Evolutionary conservation across 1,140 invertebrate genomes (phyloP).

Genomic region (Pygmarrhopalites habei): DNA sequence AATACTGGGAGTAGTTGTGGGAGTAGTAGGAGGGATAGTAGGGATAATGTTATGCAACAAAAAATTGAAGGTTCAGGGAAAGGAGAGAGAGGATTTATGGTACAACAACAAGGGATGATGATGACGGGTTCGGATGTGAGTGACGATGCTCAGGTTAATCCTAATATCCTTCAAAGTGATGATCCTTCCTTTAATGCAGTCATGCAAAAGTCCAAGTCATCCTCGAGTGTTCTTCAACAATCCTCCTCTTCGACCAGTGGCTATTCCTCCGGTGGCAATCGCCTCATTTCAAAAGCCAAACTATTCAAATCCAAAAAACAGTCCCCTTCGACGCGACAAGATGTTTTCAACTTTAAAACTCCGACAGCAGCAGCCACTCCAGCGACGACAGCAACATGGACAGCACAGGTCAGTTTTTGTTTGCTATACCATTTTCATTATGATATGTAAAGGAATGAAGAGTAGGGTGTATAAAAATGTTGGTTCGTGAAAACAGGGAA

Average conservation of each 20-base stretch:
- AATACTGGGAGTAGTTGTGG: too few relatives aligned
- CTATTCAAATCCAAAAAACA: conserved; percentile 15
- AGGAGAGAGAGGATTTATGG: too few relatives aligned
- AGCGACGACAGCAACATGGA: conserved; percentile 28
- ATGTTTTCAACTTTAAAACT: conserved; percentile 25
- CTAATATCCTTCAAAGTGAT: too few relatives aligned
- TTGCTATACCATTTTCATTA: too few relatives aligned
- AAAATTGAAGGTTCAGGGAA: too few relatives aligned
- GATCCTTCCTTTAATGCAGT: conserved; percentile 46
- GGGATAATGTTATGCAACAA: too few relatives aligned
- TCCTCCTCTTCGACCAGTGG: not conserved
- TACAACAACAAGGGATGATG: too few relatives aligned
- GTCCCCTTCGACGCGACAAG: not conserved
- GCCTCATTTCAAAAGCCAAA: conserved; percentile 31
- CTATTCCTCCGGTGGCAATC: not conserved
- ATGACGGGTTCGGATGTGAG: too few relatives aligned
- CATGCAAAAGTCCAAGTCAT: conserved; percentile 82
- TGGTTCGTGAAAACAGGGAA: not conserved
- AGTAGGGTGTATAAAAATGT: too few relatives aligned
- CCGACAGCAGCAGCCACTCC: conserved; percentile 12
- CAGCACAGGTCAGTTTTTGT: conserved; percentile 27
- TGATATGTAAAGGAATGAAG: too few relatives aligned
- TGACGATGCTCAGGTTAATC: too few relatives aligned
- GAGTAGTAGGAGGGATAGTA: too few relatives aligned
- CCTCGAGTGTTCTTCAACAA: conserved; percentile 70